These are phyloP conservation scores for Poecilia wingei DNA, from an alignment of 2,797 vertebrate species.

Conservation along the genomic window DNA sequence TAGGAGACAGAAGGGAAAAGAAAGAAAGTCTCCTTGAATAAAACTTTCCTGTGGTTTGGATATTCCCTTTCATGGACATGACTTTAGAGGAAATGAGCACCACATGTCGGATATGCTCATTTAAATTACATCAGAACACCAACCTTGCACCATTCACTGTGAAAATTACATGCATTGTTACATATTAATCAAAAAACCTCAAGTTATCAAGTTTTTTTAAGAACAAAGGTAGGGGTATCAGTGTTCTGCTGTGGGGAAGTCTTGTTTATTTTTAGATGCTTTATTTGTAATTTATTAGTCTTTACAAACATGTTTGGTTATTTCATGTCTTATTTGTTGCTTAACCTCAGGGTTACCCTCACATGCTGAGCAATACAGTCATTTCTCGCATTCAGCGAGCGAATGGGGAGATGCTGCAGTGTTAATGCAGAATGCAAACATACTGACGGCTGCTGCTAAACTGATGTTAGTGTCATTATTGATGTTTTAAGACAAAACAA, in stretches of 20 bases:
- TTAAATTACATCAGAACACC: slow-evolving; percentile 77
- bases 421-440: slow-evolving; percentile 53
- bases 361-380: slow-evolving; percentile 3
- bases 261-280: slow-evolving; percentile 22
- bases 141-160: slow-evolving; percentile 66
- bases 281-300: slow-evolving; percentile 21
- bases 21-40: slow-evolving; percentile 58
- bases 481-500: slow-evolving; percentile 50
- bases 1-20: slow-evolving; percentile 45
- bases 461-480: slow-evolving; percentile 70
- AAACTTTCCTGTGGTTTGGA: slow-evolving; percentile 70
- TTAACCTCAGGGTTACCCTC: slow-evolving; percentile 9
- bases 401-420: slow-evolving; percentile 40
- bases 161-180: slow-evolving; percentile 67
- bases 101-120: slow-evolving; percentile 67
- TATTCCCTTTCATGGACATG: slow-evolving; percentile 81
- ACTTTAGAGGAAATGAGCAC: slow-evolving; percentile 75
- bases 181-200: slow-evolving; percentile 77
- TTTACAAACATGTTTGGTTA: not conserved
- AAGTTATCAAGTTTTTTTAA: slow-evolving; percentile 64
- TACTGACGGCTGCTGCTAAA: slow-evolving; percentile 58
- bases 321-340: slow-evolving; percentile 25
- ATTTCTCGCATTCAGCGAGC: slow-evolving; percentile 19
- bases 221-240: slow-evolving; percentile 30
- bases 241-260: slow-evolving; percentile 37